Evolutionary conservation across 2,888 invertebrate species (phyloP), one percentile per base, ranked within the genome.

Genomic region (Ochropacha duplaris): DNA sequence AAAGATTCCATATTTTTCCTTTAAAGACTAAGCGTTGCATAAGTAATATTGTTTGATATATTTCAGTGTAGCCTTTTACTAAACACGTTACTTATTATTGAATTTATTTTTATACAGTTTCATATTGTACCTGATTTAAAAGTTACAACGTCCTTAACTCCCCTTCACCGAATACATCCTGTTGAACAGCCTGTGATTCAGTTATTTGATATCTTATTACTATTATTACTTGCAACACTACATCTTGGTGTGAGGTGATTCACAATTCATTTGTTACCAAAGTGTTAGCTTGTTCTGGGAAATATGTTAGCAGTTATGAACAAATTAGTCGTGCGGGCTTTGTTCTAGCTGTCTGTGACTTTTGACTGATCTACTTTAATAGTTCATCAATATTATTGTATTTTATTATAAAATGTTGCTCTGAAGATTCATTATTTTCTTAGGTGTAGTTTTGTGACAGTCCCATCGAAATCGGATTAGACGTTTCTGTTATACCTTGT

Each of bases 111-210:
- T 24, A 50, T 31, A 12, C 6, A 31, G 11, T 31, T 31, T 12
- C 11, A 1, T 31, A 31, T 12, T 31, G 3, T 31, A 31, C 31
- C 24, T 51, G 31, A 26, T 16, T 51, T 57, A 57, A 60, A 51
- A 55, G 51, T 52, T 44, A 56, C 9, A 52, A 26, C 49, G 49
- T 28, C 28, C 56, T 57, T 59, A 22, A 4, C 28, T 22, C 36
- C 54, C 59, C 55, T 63, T 63, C 56, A 64, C 58, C 36, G 54
- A 58, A 44, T 55, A 50, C 55, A 64, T 64, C 62, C 64, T 62
- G 60, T 44, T 58, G 22, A 36, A 54, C 5, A 44, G 44, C n/a
- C 19, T 19, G 59, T 62, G 66, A 61, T 58, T 63, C 60, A 67
- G 55, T 26, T 49, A 24, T 50, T 50, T 24, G 44, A 44, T 44